Percentiles rank a stretch among this genome's conserved stretches.
These are phyloP conservation scores for Hypsopygia costalis DNA, from an alignment of 2,888 invertebrate genomes.

Conservation along the genomic window DNA sequence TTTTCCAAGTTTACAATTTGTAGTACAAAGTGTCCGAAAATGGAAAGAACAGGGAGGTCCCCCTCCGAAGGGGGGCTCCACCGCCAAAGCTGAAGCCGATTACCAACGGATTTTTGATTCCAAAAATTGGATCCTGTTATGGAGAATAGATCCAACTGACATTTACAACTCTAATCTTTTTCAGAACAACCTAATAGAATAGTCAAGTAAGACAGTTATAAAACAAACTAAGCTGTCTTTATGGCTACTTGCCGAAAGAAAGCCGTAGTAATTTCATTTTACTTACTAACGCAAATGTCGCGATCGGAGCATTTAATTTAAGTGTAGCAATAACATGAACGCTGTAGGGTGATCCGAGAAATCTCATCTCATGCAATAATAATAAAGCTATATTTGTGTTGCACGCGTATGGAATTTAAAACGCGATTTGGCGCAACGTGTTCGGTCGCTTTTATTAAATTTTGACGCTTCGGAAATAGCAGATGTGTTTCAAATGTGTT, in stretches of 20 bases:
- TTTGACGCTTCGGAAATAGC: slow-evolving; percentile 22
- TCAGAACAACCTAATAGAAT: background rate
- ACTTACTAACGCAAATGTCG: slow-evolving; percentile 20
- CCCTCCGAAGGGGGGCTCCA: no score
- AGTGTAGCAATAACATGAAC: slow-evolving; percentile 35
- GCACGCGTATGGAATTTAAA: slow-evolving; percentile 56
- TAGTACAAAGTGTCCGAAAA: no score
- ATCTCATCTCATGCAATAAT: slow-evolving; percentile 54
- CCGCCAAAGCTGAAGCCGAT: no score
- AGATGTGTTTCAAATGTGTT: slow-evolving; percentile 18
- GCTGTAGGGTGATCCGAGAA: slow-evolving; percentile 47
- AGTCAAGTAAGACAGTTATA: background rate
- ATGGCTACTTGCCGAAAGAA: slow-evolving; percentile 21
- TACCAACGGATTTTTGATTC: no score
- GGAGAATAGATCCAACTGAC: no score
- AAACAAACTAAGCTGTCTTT: slow-evolving; percentile 13
- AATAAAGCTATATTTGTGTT: slow-evolving; percentile 63
- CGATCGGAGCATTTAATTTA: slow-evolving; percentile 36
- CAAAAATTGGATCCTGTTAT: no score
- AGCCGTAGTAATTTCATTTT: slow-evolving; percentile 28
- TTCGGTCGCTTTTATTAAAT: slow-evolving; percentile 41
- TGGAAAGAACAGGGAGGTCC: no score
- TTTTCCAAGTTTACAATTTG: no score
- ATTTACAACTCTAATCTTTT: background rate
- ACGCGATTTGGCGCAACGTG: slow-evolving; percentile 32